Conservation (phyloP, 2,113 vertebrate genomes). For the Oenanthe oenanthe region DNA sequence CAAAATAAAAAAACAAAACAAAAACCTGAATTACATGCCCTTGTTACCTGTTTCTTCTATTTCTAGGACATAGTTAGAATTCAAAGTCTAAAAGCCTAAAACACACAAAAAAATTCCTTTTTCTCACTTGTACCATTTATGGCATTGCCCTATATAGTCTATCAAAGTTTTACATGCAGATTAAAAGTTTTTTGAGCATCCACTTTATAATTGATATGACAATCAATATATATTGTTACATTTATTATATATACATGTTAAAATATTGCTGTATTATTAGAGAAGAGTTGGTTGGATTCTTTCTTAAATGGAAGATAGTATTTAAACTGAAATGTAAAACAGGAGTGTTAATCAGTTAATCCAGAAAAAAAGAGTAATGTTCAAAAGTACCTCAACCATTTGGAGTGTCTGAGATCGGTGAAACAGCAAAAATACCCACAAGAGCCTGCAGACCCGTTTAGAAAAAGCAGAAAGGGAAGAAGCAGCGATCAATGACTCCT, state of each 20-base stretch:
- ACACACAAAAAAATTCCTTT: neutral
- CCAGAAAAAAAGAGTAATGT: constrained; percentile 25
- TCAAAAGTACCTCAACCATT: constrained; percentile 58
- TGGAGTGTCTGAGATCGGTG: constrained; percentile 13
- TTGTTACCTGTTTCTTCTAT: neutral
- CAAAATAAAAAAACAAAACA: neutral
- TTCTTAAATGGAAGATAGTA: neutral
- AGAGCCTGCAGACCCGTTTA: neutral
- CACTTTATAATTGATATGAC: neutral
- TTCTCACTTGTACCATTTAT: neutral
- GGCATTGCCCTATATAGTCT: neutral
- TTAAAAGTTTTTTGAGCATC: neutral
- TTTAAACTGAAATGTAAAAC: neutral
- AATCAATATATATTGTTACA: neutral
- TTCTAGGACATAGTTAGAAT: neutral
- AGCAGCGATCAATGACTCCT: constrained; percentile 24
- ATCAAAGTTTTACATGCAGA: neutral
- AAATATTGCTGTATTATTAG: neutral
- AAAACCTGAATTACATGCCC: neutral
- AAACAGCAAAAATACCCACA: constrained; percentile 32
- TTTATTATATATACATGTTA: neutral
- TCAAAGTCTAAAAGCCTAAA: neutral
- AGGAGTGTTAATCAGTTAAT: neutral
- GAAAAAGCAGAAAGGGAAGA: neutral
- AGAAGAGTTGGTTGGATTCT: neutral